Conservation (phyloP, 2,888 invertebrate species). For the Arge pagana region DNA sequence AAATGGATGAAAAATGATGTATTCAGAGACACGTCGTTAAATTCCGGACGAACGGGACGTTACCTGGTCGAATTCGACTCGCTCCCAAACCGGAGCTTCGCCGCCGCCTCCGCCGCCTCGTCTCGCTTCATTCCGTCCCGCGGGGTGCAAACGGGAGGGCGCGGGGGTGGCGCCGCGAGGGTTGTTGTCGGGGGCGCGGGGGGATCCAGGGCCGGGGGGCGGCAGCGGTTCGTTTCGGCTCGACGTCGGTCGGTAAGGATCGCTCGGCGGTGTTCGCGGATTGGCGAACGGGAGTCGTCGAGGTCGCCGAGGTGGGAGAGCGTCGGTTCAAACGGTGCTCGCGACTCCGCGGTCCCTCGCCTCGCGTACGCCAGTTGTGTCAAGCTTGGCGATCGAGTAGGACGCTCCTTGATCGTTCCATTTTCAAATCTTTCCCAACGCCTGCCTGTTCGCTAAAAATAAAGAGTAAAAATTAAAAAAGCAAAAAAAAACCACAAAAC, state of each 20-base stretch:
- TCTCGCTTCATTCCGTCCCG: no score
- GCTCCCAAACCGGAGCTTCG: no score
- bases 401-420: conserved; percentile 56
- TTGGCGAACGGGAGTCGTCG: conserved; percentile 38
- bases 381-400: conserved; percentile 58
- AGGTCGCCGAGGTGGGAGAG: conserved; percentile 32
- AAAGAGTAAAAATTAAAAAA: background rate
- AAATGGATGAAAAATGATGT: no score
- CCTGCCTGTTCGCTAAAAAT: conserved; percentile 37
- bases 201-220: conserved; percentile 22
- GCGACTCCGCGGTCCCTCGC: conserved; percentile 37
- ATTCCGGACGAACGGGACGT: no score
- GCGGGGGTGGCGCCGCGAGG: background rate
- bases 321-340: conserved; percentile 34
- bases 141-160: background rate
- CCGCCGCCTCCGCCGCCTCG: no score
- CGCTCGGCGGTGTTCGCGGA: conserved; percentile 29
- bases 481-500: background rate
- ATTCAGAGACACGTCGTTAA: no score
- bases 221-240: conserved; percentile 13
- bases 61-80: no score
- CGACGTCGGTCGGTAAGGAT: conserved; percentile 19
- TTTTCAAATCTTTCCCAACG: conserved; percentile 45
- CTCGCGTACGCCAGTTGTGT: conserved; percentile 51
- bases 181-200: conserved; percentile 8